Conservation (phyloP, 2,888 invertebrate species). For the Thysanoteuthis rhombus region DNA sequence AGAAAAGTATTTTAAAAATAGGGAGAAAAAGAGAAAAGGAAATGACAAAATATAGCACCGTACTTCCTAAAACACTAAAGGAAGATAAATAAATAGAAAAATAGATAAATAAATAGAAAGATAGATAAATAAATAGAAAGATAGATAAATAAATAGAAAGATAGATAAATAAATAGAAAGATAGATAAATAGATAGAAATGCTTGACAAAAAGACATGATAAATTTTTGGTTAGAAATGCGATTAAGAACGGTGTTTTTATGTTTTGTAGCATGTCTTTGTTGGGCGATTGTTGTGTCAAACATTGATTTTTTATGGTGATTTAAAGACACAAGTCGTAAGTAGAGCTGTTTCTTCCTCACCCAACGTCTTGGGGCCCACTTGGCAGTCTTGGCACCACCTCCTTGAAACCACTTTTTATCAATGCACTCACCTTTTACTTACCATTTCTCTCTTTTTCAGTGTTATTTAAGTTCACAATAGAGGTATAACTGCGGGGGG, state of each 20-base stretch:
- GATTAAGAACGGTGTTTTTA: background rate
- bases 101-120: background rate
- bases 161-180: background rate
- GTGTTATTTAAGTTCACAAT: background rate
- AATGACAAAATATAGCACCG: background rate
- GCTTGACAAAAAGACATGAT: background rate
- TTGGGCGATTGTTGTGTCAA: background rate
- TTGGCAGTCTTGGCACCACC: background rate
- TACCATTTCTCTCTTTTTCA: background rate
- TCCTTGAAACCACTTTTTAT: background rate
- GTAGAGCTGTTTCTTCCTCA: background rate
- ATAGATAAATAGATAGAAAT: background rate
- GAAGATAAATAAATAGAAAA: background rate
- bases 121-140: no score
- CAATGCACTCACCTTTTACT: background rate
- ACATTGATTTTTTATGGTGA: background rate
- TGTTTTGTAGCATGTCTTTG: background rate
- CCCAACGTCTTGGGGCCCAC: background rate
- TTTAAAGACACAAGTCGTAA: background rate
- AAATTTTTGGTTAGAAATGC: background rate
- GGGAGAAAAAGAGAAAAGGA: background rate
- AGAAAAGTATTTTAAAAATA: background rate
- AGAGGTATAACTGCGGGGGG: no score
- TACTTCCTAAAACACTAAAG: background rate
- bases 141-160: no score